Base-by-base conservation (phyloP, 2,888 invertebrate species). In the Trissolcus brochymenae region DNA sequence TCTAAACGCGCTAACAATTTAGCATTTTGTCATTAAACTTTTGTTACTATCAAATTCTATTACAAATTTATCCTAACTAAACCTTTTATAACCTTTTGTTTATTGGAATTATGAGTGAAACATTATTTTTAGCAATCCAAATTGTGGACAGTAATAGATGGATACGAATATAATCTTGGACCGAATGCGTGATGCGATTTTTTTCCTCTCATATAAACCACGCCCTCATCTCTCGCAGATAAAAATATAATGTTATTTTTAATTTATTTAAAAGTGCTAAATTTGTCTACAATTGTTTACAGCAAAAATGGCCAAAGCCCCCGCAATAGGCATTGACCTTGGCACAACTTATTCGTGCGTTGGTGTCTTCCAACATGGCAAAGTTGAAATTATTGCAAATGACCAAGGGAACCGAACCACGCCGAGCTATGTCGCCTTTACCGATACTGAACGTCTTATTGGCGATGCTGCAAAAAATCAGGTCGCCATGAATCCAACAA, bases 331-430 rank as follows among this genome's bases (percentile, higher is more conserved):
- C 83, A 96, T 95, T 83, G 95, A 95, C 91, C 91, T 96, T 87
- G 96, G 96, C 83, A 96, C 96, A 43, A 96, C 96, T 6, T 96
- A 95, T 89, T 96, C 95, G 41, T 95, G 95, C 86, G 95, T 95
- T 55, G 95, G 95, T 82, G 95, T 95, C n/a, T 95, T 94, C 92
- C 94, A 95, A 86, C 93, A 95, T 85, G 94, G 93, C 73, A 94
- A 94, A 88, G 94, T 95, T 76, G 94, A 95, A 87, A 95, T 95
- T 87, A 95, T 96, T 86, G 95, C 96, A 71, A 96, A 96, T 87
- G 95, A 96, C 87, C 95, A 96, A 90, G 96, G 96, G 78, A 96
- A 96, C 89, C 91, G 96, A 61, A 96, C 95, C 9, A 96, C 96
- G 59, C 96, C 96, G 55, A 95, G 95, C 79, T 96, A 95, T 89